Conservation (phyloP, 2,888 invertebrate genomes). For the Caenorhabditis japonica region DNA sequence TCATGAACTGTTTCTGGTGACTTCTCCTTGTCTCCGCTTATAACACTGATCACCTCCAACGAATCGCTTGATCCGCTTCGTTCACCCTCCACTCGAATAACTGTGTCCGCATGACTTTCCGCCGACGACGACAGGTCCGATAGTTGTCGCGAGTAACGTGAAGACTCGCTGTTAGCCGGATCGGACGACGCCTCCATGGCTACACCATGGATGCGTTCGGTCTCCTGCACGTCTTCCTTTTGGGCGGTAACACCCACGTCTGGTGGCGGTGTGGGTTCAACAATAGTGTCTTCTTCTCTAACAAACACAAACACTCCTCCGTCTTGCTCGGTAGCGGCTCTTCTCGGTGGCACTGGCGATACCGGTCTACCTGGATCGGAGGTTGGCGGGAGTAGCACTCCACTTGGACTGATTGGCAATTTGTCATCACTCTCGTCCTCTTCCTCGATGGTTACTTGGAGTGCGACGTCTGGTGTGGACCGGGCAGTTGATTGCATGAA, state of each 20-base stretch:
- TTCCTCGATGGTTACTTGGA: slow-evolving; percentile 61
- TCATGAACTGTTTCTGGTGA: slow-evolving; percentile 25
- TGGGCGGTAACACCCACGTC: background rate
- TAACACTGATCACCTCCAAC: slow-evolving; percentile 50
- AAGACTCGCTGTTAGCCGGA: slow-evolving; percentile 48
- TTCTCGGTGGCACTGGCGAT: slow-evolving; percentile 67
- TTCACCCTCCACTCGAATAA: slow-evolving; percentile 50
- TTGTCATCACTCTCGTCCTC: slow-evolving; percentile 59
- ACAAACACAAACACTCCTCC: slow-evolving; percentile 57
- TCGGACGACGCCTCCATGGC: slow-evolving; percentile 56
- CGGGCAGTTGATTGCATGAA: slow-evolving; percentile 50
- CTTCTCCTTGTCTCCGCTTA: slow-evolving; percentile 36
- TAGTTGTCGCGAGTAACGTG: slow-evolving; percentile 59
- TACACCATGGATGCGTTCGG: slow-evolving; percentile 56
- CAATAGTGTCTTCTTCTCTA: slow-evolving; percentile 21
- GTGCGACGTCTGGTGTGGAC: slow-evolving; percentile 64
- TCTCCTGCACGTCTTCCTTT: slow-evolving; percentile 26
- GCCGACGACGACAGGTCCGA: slow-evolving; percentile 58
- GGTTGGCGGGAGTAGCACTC: slow-evolving; percentile 58
- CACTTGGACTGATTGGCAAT: slow-evolving; percentile 59
- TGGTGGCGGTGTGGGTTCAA: slow-evolving; percentile 44
- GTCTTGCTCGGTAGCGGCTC: slow-evolving; percentile 23
- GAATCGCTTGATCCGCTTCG: slow-evolving; percentile 56
- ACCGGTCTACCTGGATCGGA: slow-evolving; percentile 66
- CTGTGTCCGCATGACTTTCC: slow-evolving; percentile 62